Evolutionary conservation across 2,888 invertebrate genomes (phyloP).

Genomic region (Rotaria macrura): DNA sequence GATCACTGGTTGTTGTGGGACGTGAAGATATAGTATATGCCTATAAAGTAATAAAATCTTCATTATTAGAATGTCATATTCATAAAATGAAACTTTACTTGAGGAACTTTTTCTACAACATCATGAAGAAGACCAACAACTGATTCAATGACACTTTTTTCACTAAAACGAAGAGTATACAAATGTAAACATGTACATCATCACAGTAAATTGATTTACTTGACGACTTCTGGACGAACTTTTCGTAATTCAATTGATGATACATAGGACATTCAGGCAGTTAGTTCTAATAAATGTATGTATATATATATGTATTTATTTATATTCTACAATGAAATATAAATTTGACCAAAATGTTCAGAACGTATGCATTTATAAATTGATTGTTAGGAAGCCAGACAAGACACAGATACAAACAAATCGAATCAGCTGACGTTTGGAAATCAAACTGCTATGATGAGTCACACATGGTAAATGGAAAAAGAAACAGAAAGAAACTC

Average conservation of each 20-base stretch:
- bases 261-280: constrained; percentile 9
- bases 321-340: not conserved
- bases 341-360: not conserved
- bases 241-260: not conserved
- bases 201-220: not conserved
- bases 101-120: constrained; percentile 7
- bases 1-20: not conserved
- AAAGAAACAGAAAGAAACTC: no score
- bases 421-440: not conserved
- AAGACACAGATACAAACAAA: not conserved
- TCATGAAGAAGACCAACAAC: constrained; percentile 6
- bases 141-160: not conserved
- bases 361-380: no score
- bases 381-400: not conserved
- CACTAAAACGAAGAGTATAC: not conserved
- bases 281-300: not conserved
- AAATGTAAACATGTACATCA: no score
- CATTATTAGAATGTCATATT: no score
- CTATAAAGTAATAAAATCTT: not conserved
- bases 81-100: not conserved
- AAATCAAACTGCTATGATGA: no score
- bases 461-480: no score
- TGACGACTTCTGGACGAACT: not conserved
- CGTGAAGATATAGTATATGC: not conserved
- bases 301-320: not conserved